These are phyloP conservation scores for Ectropis grisescens DNA, from an alignment of 1,140 invertebrate species.

Conservation along the genomic window DNA sequence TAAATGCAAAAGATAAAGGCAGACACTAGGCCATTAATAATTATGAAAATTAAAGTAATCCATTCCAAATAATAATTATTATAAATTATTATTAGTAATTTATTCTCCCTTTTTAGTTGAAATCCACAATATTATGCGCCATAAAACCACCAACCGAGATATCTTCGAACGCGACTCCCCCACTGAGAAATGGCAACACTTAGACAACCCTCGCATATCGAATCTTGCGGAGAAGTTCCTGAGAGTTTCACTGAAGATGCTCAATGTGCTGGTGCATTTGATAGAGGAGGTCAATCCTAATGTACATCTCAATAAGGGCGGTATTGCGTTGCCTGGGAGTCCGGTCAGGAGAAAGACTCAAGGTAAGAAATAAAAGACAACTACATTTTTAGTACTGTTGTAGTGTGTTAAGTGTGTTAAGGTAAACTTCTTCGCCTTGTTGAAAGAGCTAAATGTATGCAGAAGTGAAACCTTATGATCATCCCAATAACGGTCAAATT, in stretches of 20 bases:
- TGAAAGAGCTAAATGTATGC: no score
- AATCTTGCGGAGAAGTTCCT: slow-evolving; percentile 74
- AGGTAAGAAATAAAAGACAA: no score
- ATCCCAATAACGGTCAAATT: no score
- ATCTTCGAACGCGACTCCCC: slow-evolving; percentile 48
- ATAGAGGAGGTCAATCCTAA: slow-evolving; percentile 80
- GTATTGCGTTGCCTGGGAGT: slow-evolving; percentile 70
- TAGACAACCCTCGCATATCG: slow-evolving; percentile 62
- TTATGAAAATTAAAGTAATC: no score
- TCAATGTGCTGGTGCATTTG: slow-evolving; percentile 83
- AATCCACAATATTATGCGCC: slow-evolving; percentile 52
- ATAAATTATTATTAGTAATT: no score
- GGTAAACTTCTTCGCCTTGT: no score
- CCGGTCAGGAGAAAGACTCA: slow-evolving; percentile 57
- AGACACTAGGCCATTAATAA: no score
- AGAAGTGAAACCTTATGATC: no score
- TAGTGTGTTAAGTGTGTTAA: no score
- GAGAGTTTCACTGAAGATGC: slow-evolving; percentile 76
- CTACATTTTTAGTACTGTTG: no score
- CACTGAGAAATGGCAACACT: slow-evolving; percentile 67
- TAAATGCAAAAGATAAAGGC: no score
- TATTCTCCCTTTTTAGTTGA: slow-evolving; percentile 61
- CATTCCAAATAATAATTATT: no score
- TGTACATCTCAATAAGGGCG: slow-evolving; percentile 68
- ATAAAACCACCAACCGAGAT: slow-evolving; percentile 36